These are phyloP conservation scores for Drosophila jambulina DNA, from an alignment of 1,140 invertebrate genomes.

Conservation along the genomic window DNA sequence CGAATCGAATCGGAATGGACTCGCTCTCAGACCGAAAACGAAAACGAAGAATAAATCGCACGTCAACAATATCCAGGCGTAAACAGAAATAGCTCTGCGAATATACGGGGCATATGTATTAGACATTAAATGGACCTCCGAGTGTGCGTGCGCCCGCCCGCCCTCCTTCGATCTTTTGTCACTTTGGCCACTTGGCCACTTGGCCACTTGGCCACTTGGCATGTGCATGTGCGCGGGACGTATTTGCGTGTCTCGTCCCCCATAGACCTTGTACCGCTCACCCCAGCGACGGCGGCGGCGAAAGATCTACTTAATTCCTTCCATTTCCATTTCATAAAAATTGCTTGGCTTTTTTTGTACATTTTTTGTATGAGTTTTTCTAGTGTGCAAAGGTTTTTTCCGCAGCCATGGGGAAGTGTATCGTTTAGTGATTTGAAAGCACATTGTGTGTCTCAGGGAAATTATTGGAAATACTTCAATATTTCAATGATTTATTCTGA, in stretches of 20 bases:
- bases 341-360: background rate
- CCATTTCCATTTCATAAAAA: constrained; percentile 32
- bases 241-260: constrained; percentile 23
- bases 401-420: constrained; percentile 25
- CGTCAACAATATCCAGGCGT: constrained; percentile 53
- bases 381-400: constrained; percentile 45
- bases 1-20: constrained; percentile 6
- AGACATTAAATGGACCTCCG: constrained; percentile 17
- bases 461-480: no score
- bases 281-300: constrained; percentile 24
- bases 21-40: background rate
- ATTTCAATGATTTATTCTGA: background rate
- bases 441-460: background rate
- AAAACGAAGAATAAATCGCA: constrained; percentile 3
- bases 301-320: constrained; percentile 74
- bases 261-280: constrained; percentile 15
- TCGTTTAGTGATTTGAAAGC: constrained; percentile 11
- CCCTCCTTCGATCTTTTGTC: constrained; percentile 12
- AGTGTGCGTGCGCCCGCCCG: constrained; percentile 7
- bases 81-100: constrained; percentile 59
- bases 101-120: constrained; percentile 8
- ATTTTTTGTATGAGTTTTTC: constrained; percentile 4
- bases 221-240: constrained; percentile 11
- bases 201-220: constrained; percentile 16
- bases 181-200: constrained; percentile 18